Base-by-base conservation (phyloP, 2,797 vertebrate species). In the Sebastes vulpes region DNA sequence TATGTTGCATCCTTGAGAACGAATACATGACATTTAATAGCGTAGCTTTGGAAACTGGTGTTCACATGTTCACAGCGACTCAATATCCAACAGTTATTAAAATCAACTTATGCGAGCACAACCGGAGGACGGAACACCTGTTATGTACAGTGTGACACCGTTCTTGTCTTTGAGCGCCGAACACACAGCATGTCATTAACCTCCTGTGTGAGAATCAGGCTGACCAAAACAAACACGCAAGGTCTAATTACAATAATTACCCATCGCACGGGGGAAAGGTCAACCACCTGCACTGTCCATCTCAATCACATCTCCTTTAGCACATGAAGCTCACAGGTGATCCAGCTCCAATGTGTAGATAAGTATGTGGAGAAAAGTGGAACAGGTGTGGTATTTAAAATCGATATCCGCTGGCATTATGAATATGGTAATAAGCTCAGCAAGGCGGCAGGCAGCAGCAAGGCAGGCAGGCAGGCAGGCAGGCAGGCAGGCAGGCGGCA, bases 381-480 rank as follows among this genome's bases (percentile, higher is more conserved):
- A 92, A 91, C 93, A 95, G 93, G 93, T 95, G 93, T 89, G 91
- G 81, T 85, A 88, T 92, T 93, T 92, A 93, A 90, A 94, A 93
- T 92, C 89, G 88, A 95, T 93, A 93, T 89, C 83, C 67, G n/a
- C 81, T 84, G 89, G 91, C 89, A 79, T 90, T 92, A 94, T 95
- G 90, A 95, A 94, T 94, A 96, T 94, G 93, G 88, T 93, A 95
- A 95, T 94, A 12, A 79, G 90, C 88, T 80, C 86, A 85, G 92
- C 82, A 78, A 78, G 89, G 83, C 69, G 31, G 89, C 90, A 85
- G 92, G 85, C 81, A 69, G 84, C 81, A 69, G 38, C 87, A 90
- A 85, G 92, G 84, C 81, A 69, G 46, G 82, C 85, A 73, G 38
- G 89, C 90, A 85, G 92, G 85, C 79, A 70, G 46, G 82, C 85